Evolutionary conservation across 1,140 invertebrate genomes (phyloP).

Genomic region (Mercenaria mercenaria): DNA sequence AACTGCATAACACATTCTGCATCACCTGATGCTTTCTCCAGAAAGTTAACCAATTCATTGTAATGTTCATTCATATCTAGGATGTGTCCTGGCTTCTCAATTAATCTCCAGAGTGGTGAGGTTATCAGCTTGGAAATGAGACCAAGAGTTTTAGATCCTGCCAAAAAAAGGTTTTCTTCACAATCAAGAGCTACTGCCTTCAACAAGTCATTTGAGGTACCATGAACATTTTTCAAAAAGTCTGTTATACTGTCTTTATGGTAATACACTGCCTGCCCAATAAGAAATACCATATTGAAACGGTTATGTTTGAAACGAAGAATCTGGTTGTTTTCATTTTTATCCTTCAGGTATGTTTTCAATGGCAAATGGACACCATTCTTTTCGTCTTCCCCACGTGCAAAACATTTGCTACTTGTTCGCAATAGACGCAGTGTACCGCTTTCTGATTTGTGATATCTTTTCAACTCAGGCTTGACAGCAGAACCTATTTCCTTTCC

Average conservation of each 20-base stretch:
- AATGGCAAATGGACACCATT: not conserved
- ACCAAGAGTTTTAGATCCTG: constrained; percentile 52
- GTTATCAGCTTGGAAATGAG: constrained; percentile 45
- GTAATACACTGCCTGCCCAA: constrained; percentile 39
- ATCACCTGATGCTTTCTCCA: constrained; percentile 34
- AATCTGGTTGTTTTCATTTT: constrained; percentile 38
- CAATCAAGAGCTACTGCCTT: constrained; percentile 46
- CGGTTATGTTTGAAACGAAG: constrained; percentile 48
- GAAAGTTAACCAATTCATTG: not conserved
- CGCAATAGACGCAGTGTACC: constrained; percentile 39
- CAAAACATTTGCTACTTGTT: constrained; percentile 43
- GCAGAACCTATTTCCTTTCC: constrained; percentile 34
- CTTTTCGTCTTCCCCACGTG: constrained; percentile 61
- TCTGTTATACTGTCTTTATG: not conserved
- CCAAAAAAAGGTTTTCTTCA: constrained; percentile 33
- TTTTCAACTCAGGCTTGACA: not conserved
- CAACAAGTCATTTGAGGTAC: constrained; percentile 23
- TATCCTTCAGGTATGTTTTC: constrained; percentile 1
- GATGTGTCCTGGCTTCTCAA: constrained; percentile 58
- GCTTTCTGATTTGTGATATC: constrained; percentile 36
- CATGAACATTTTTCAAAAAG: constrained; percentile 43
- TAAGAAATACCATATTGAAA: constrained; percentile 65
- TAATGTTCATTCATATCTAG: constrained; percentile 50
- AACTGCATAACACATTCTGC: constrained; percentile 1
- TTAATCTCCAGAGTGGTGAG: constrained; percentile 57